phyloP scores from a whole-genome alignment of 2,797 vertebrate species.

The Eulemur albifrons region DNA sequence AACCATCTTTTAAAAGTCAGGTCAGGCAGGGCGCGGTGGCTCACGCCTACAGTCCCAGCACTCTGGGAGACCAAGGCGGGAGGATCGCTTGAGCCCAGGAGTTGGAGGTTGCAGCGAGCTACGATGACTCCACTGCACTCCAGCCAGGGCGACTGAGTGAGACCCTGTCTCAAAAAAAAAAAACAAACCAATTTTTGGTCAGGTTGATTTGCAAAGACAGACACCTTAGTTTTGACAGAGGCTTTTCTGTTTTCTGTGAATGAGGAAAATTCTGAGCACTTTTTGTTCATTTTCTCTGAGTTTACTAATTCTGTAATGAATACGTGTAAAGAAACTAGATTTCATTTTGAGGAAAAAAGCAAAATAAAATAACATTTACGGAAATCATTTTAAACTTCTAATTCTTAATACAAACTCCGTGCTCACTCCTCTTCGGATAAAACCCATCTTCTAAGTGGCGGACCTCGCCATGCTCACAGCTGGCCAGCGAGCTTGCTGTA shows the following conservation, averaged over 20 bases:
- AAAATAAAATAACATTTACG: not conserved
- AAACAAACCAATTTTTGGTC: too few relatives aligned
- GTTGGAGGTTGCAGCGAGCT: too few relatives aligned
- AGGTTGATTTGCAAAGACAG: not conserved
- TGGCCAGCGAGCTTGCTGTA: too few relatives aligned
- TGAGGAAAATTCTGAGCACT: rapidly evolving
- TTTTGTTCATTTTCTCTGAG: not conserved
- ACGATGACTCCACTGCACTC: not conserved
- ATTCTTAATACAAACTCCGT: not conserved
- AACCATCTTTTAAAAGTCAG: not conserved
- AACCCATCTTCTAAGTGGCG: rapidly evolving
- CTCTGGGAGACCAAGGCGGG: not conserved
- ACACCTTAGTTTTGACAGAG: not conserved
- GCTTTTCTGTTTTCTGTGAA: not conserved
- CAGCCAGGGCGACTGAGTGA: too few relatives aligned
- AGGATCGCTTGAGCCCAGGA: not conserved
- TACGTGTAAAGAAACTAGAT: not conserved
- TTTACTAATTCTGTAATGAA: not conserved
- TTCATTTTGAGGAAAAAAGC: not conserved
- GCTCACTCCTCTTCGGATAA: not conserved
- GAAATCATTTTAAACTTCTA: not conserved
- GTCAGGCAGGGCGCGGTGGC: not conserved
- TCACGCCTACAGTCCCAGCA: not conserved
- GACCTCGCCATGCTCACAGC: rapidly evolving
- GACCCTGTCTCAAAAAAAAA: too few relatives aligned